Evolutionary conservation across 2,113 vertebrate species (phyloP).

Genomic region (Phylloscopus whistleri): DNA sequence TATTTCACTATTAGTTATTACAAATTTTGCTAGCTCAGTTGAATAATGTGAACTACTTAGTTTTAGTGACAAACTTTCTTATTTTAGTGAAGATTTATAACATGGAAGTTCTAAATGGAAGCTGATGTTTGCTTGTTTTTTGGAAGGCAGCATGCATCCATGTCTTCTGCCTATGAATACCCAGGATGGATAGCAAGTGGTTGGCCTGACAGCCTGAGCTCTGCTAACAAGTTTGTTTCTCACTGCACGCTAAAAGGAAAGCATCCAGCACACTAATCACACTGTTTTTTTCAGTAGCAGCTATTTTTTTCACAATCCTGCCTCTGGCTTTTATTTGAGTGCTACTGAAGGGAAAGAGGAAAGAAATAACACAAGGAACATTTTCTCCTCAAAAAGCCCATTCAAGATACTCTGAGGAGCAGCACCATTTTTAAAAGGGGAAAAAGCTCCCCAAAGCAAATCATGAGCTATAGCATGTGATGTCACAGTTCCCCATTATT

Average conservation of each 20-base stretch:
- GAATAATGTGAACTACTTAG: background rate
- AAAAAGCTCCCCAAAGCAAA: background rate
- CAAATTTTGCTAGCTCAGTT: background rate
- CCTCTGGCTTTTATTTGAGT: background rate
- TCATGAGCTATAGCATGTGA: background rate
- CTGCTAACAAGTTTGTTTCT: constrained; percentile 12
- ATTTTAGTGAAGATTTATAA: background rate
- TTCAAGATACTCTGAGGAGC: background rate
- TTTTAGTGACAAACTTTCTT: background rate
- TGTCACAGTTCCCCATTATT: background rate
- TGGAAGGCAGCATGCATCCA: background rate
- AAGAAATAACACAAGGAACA: background rate
- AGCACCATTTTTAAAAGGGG: background rate
- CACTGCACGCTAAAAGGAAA: background rate
- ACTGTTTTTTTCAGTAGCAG: background rate
- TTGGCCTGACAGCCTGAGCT: background rate
- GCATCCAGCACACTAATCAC: background rate
- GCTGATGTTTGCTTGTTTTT: background rate
- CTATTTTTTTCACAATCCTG: background rate
- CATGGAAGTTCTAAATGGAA: background rate
- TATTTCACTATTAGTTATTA: background rate
- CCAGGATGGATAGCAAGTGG: background rate
- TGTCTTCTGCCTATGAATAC: background rate
- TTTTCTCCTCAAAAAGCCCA: background rate
- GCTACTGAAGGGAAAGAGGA: background rate